Percentiles rank a stretch among this genome's conserved stretches.
Evolutionary conservation across 2,888 invertebrate species (phyloP).

Genomic region (Latrodectus elegans): DNA sequence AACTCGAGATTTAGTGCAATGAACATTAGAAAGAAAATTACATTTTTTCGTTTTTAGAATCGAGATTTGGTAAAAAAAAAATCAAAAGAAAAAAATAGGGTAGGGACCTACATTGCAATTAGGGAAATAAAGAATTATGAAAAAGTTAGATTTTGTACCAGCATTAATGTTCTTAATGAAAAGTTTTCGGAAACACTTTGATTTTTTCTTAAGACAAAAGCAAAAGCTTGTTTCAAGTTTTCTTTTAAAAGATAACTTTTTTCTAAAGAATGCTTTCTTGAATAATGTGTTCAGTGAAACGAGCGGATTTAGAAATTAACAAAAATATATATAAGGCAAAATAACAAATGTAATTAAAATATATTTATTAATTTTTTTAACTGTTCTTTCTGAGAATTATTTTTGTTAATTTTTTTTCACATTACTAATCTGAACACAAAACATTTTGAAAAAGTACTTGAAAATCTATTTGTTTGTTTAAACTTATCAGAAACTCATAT

Average conservation of each 20-base stretch:
- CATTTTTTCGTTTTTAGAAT: background rate
- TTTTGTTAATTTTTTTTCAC: no score
- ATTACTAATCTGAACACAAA: no score
- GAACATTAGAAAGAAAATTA: conserved; percentile 19
- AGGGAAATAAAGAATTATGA: background rate
- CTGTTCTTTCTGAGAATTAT: no score
- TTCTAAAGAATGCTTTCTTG: background rate
- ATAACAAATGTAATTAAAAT: no score
- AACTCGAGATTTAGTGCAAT: conserved; percentile 1
- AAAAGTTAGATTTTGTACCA: background rate
- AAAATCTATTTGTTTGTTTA: no score
- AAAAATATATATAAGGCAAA: no score
- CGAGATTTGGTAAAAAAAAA: background rate
- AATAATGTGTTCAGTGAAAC: no score
- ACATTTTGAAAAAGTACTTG: no score
- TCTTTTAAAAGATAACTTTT: background rate
- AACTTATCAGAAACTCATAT: no score
- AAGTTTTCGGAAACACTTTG: background rate
- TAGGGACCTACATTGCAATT: background rate
- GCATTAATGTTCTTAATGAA: background rate
- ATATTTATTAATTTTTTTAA: no score
- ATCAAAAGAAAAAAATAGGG: background rate
- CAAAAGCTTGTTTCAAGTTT: background rate
- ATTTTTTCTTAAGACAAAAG: background rate
- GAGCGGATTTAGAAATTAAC: no score